These are phyloP conservation scores for Fratercula arctica DNA, from an alignment of 2,797 vertebrate species.

Conservation along the genomic window DNA sequence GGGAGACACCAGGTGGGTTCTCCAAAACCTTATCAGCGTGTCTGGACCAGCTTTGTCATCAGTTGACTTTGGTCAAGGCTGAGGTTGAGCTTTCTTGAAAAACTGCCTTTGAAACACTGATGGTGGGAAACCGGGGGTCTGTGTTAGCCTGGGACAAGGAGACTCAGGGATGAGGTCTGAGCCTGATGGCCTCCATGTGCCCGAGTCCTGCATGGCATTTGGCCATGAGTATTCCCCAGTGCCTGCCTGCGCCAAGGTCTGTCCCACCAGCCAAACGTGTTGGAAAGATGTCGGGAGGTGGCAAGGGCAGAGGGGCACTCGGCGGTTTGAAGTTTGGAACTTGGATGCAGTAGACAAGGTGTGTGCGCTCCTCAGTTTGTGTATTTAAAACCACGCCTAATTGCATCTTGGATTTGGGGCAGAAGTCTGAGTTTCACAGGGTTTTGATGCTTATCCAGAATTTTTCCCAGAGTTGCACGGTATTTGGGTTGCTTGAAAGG, in stretches of 20 bases:
- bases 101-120: not conserved
- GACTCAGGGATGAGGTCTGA: fast-evolving
- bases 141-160: not conserved
- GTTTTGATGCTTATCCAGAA: conserved; percentile 23
- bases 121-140: not conserved
- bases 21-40: not conserved
- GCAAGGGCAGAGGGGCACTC: not conserved
- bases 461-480: not conserved
- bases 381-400: not conserved
- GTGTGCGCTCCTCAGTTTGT: not conserved
- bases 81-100: not conserved
- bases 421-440: not conserved
- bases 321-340: not conserved
- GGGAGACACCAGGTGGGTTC: not conserved
- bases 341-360: not conserved
- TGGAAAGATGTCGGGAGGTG: not conserved
- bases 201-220: not conserved
- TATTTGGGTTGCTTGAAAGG: not conserved
- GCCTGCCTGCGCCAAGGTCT: not conserved
- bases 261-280: not conserved
- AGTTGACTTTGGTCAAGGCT: not conserved
- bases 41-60: not conserved
- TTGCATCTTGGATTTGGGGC: not conserved
- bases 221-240: not conserved
- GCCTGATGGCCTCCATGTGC: fast-evolving